Conservation (phyloP, 2,888 invertebrate species). For the Phyllotreta cruciferae region DNA sequence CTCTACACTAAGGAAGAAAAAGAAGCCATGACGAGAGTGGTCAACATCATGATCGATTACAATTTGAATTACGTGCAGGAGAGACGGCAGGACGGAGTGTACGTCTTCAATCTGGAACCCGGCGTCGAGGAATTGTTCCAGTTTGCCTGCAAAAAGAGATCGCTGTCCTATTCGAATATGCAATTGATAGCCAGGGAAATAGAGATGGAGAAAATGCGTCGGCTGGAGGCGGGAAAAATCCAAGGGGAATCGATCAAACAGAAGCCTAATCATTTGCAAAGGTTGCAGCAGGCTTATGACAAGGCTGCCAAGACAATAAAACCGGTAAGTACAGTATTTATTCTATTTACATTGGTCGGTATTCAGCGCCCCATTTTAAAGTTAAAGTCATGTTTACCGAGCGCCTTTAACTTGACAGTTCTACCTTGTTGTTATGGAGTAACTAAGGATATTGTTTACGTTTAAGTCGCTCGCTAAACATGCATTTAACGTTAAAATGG, state of each 20-base stretch:
- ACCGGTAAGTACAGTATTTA: constrained; percentile 42
- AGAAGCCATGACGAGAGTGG: constrained; percentile 71
- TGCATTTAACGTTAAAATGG: too few species aligned
- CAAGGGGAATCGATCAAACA: constrained; percentile 20
- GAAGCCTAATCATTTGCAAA: constrained; percentile 74
- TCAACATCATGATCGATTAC: constrained; percentile 87
- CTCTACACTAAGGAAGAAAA: constrained; percentile 78
- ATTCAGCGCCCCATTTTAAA: neutral
- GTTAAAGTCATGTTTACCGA: too few species aligned
- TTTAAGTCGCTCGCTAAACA: too few species aligned
- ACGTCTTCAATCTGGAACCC: constrained; percentile 77
- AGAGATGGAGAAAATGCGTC: constrained; percentile 74
- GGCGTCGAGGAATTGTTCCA: constrained; percentile 71
- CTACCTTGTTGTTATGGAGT: too few species aligned
- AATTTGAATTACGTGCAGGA: constrained; percentile 87
- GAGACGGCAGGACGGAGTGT: constrained; percentile 77
- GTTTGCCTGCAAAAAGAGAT: too few species aligned
- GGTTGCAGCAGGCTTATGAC: constrained; percentile 68
- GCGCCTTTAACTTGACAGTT: too few species aligned
- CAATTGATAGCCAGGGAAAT: constrained; percentile 86
- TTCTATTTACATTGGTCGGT: constrained; percentile 1
- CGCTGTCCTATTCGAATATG: constrained; percentile 72
- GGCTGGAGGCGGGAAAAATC: constrained; percentile 36
- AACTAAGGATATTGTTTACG: too few species aligned
- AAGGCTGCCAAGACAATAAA: constrained; percentile 44